Evolutionary conservation across 2,888 invertebrate genomes (phyloP).

Genomic region (Meta bourneti): DNA sequence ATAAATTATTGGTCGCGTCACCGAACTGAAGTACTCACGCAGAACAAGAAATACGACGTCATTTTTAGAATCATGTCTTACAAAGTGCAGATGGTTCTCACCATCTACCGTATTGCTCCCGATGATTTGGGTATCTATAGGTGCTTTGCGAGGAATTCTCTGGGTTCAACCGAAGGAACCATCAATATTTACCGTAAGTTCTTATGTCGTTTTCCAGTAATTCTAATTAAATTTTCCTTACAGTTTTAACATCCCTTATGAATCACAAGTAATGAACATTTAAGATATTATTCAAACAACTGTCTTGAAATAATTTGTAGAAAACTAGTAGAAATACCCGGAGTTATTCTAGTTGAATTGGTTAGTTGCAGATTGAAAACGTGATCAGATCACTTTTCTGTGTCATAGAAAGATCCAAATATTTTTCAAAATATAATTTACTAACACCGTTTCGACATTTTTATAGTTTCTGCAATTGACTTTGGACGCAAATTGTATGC

Average conservation of each 20-base stretch:
- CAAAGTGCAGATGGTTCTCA: conserved; percentile 87
- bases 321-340: too few species aligned
- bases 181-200: conserved; percentile 78
- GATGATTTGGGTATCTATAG: conserved; percentile 86
- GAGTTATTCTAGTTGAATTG: too few species aligned
- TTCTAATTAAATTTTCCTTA: neutral
- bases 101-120: conserved; percentile 88
- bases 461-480: too few species aligned
- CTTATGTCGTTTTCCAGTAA: neutral
- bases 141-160: conserved; percentile 79
- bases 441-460: too few species aligned
- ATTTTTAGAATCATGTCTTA: conserved; percentile 22
- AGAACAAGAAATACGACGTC: conserved; percentile 85
- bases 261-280: too few species aligned
- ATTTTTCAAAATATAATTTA: too few species aligned
- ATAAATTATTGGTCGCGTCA: conserved; percentile 89
- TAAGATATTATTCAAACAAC: too few species aligned
- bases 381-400: too few species aligned
- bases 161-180: conserved; percentile 79
- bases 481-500: too few species aligned
- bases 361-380: too few species aligned
- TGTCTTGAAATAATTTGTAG: too few species aligned
- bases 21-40: conserved; percentile 77
- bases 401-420: too few species aligned
- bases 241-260: neutral